A percentile compares a stretch with the other conserved stretches of the same genome.
These are phyloP conservation scores for Sebastolobus alascanus DNA, from an alignment of 2,797 vertebrate species.

Conservation along the genomic window DNA sequence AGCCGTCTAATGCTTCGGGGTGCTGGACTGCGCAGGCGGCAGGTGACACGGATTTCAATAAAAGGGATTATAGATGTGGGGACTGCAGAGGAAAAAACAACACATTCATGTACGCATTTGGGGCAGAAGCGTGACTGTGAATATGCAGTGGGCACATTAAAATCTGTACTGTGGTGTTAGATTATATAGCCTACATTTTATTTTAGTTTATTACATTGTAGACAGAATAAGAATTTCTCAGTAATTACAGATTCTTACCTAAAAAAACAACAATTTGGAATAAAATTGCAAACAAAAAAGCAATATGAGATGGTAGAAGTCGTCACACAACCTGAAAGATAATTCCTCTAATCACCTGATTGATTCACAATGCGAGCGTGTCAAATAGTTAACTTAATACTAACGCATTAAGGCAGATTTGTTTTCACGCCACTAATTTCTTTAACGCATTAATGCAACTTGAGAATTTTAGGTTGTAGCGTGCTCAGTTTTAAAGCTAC, in stretches of 20 bases:
- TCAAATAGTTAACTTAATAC: not conserved
- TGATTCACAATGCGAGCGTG: not conserved
- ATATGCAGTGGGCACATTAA: constrained; percentile 16
- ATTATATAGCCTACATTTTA: constrained; percentile 8
- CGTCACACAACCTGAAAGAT: constrained; percentile 1
- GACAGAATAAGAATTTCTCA: not conserved
- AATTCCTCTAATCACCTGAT: not conserved
- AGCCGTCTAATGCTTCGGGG: constrained; percentile 83
- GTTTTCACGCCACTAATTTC: too few species aligned
- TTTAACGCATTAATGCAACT: too few species aligned
- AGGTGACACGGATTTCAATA: constrained; percentile 89
- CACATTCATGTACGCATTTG: constrained; percentile 55
- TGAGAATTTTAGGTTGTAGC: too few species aligned
- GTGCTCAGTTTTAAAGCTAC: too few species aligned
- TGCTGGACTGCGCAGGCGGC: constrained; percentile 85
- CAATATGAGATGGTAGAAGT: not conserved
- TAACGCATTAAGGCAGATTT: too few species aligned
- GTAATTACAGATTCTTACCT: not conserved
- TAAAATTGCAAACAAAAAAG: constrained; percentile 8
- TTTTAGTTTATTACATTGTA: not conserved
- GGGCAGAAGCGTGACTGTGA: constrained; percentile 51
- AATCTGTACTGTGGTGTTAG: not conserved
- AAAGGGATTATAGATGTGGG: constrained; percentile 87
- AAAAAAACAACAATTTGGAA: not conserved
- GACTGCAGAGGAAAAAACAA: constrained; percentile 79